These are phyloP conservation scores for Drosophila kambysellisi DNA, from an alignment of 2,888 invertebrate species.

Conservation along the genomic window DNA sequence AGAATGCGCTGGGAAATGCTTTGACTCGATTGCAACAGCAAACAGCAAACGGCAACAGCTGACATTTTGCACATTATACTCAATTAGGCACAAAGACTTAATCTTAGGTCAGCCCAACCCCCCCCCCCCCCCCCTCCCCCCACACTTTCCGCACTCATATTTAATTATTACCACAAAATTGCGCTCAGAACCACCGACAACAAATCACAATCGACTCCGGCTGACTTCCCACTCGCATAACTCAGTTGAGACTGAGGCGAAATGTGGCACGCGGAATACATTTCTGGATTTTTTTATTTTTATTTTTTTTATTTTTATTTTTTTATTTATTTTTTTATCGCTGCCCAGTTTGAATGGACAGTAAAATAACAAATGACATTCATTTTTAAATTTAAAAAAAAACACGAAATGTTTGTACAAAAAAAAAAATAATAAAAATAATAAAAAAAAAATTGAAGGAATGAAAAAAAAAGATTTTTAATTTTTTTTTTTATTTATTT, in stretches of 20 bases:
- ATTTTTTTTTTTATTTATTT: not conserved
- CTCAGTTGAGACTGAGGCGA: not conserved
- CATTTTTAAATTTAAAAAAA: not conserved
- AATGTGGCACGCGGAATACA: not conserved
- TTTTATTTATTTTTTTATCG: not conserved
- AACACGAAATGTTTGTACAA: too few species aligned
- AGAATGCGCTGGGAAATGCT: slow-evolving; percentile 49
- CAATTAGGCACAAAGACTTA: slow-evolving; percentile 19
- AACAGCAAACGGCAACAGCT: not conserved
- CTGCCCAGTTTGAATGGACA: not conserved
- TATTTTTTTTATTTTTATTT: not conserved
- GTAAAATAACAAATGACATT: not conserved
- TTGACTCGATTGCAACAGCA: slow-evolving; percentile 25
- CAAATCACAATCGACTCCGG: not conserved
- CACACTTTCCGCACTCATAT: not conserved
- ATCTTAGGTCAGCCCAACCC: not conserved
- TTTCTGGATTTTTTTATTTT: not conserved
- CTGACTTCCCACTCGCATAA: not conserved
- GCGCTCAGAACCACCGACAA: not conserved
- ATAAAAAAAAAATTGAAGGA: not conserved
- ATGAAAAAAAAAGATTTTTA: not conserved
- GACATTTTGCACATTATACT: slow-evolving; percentile 20
- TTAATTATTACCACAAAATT: not conserved
- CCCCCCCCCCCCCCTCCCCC: not conserved
- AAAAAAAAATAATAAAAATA: too few species aligned